phyloP scores from a whole-genome alignment of 2,888 invertebrate genomes.

The Leptinotarsa rubiginosa region DNA sequence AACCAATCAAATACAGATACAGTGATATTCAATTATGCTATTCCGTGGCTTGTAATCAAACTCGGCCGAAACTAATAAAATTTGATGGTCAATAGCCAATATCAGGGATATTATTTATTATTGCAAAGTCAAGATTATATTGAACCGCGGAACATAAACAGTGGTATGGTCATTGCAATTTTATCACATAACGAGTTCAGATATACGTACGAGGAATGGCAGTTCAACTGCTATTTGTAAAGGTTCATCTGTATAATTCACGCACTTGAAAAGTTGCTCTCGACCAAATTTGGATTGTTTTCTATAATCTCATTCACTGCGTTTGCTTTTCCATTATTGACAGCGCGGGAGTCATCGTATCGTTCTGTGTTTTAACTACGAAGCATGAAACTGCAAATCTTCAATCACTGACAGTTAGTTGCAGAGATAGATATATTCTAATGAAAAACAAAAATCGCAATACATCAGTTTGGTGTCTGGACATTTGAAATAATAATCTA shows the following conservation, averaged over 20 bases:
- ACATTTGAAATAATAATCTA: too few species aligned
- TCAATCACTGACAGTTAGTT: background rate
- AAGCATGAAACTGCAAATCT: background rate
- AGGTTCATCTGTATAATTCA: slow-evolving; percentile 17
- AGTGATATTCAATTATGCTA: slow-evolving; percentile 28
- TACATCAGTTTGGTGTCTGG: background rate
- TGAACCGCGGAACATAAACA: slow-evolving; percentile 28
- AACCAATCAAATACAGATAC: slow-evolving; percentile 27
- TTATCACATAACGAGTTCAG: slow-evolving; percentile 26
- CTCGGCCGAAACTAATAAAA: slow-evolving; percentile 31
- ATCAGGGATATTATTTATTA: slow-evolving; percentile 31
- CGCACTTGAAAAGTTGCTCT: background rate
- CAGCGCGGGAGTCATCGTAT: background rate
- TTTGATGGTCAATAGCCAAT: slow-evolving; percentile 35
- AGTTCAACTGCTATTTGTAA: slow-evolving; percentile 8
- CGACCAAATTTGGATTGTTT: background rate
- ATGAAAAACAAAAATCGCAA: background rate
- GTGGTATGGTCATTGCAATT: slow-evolving; percentile 21
- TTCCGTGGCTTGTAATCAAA: slow-evolving; percentile 24
- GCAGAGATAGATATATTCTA: background rate
- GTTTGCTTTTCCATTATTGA: background rate
- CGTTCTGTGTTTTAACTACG: background rate
- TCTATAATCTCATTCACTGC: background rate
- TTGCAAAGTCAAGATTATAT: slow-evolving; percentile 32
- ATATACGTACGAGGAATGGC: slow-evolving; percentile 15